Evolutionary conservation across 2,888 invertebrate species (phyloP).

Genomic region (Lithosia quadra): DNA sequence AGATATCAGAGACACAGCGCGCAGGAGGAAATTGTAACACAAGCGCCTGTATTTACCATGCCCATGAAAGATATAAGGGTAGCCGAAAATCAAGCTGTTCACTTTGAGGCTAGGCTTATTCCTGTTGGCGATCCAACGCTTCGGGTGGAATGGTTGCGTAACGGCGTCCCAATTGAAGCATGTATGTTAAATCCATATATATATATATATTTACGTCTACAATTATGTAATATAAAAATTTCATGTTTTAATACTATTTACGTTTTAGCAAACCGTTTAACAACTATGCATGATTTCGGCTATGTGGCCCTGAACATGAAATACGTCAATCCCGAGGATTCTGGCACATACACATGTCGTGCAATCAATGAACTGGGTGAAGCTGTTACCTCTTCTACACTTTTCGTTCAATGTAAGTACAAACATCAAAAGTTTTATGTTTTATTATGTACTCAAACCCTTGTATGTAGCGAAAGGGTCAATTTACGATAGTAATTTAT

Average conservation of each 20-base stretch:
- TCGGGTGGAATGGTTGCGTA: constrained; percentile 97
- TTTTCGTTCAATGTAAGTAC: constrained; percentile 94
- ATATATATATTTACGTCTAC: neutral
- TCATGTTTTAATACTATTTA: constrained; percentile 6
- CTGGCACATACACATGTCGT: constrained; percentile 98
- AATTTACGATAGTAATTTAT: neutral
- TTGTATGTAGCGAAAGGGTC: neutral
- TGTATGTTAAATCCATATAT: constrained; percentile 86
- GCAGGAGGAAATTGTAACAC: constrained; percentile 93
- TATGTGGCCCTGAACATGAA: constrained; percentile 98
- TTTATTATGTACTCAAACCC: neutral
- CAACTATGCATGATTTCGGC: constrained; percentile 99
- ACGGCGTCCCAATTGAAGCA: constrained; percentile 96
- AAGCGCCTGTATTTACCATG: constrained; percentile 97
- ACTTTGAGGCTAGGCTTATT: constrained; percentile 97
- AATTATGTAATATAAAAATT: neutral
- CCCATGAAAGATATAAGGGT: constrained; percentile 95
- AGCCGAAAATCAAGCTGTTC: constrained; percentile 96
- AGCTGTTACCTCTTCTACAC: constrained; percentile 97
- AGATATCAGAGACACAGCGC: constrained; percentile 91
- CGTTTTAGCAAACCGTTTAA: constrained; percentile 92
- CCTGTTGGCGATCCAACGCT: constrained; percentile 97
- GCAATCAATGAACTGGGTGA: constrained; percentile 97
- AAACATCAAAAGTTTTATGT: neutral
- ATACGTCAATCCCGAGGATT: constrained; percentile 97